A percentile compares a stretch with the other conserved stretches of the same genome.
phyloP scores from a whole-genome alignment of 1,140 invertebrate genomes.

The Stenopsyche tienmushanensis region DNA sequence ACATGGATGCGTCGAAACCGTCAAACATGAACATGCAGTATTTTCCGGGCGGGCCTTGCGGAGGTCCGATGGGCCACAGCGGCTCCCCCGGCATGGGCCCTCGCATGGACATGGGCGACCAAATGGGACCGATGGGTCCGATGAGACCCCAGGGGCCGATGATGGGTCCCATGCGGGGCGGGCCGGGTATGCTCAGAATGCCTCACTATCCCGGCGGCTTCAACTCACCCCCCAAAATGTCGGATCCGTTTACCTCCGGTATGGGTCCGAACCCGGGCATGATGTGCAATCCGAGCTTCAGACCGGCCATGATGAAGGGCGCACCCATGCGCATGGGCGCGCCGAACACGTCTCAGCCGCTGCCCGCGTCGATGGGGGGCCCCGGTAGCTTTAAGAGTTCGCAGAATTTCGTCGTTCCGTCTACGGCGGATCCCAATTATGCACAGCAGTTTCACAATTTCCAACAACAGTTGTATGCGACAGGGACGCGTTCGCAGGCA shows the following conservation, averaged over 20 bases:
- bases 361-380: constrained; percentile 78
- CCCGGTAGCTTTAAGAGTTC: constrained; percentile 69
- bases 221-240: constrained; percentile 53
- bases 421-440: constrained; percentile 86
- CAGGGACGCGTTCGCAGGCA: constrained; percentile 69
- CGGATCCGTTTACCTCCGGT: constrained; percentile 45
- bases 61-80: constrained; percentile 53
- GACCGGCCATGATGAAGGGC: constrained; percentile 47
- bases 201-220: constrained; percentile 53
- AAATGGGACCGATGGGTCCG: constrained; percentile 52
- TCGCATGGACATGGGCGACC: constrained; percentile 47
- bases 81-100: constrained; percentile 46
- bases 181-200: constrained; percentile 52
- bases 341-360: constrained; percentile 67
- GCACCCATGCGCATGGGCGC: constrained; percentile 56
- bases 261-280: constrained; percentile 46
- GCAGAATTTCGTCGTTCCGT: constrained; percentile 78
- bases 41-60: constrained; percentile 60
- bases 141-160: constrained; percentile 58
- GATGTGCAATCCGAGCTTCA: constrained; percentile 51
- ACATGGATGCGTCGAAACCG: constrained; percentile 70
- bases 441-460: constrained; percentile 94
- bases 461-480: constrained; percentile 91
- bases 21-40: constrained; percentile 73
- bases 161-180: constrained; percentile 51